A percentile compares a stretch with the other conserved stretches of the same genome.
Evolutionary conservation across 2,888 invertebrate genomes (phyloP).

Genomic region (Caenorhabditis parvicauda): DNA sequence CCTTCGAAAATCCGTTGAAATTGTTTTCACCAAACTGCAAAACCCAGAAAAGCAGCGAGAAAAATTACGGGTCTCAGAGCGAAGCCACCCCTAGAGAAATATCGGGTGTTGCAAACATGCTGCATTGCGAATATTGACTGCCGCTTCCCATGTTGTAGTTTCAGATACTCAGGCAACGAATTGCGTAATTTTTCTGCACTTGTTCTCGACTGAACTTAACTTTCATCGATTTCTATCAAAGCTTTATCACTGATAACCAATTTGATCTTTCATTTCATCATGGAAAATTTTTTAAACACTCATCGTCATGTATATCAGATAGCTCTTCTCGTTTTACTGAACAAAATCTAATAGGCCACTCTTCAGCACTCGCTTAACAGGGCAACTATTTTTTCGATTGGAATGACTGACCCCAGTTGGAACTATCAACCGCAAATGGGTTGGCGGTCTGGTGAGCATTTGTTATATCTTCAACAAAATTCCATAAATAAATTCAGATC

Average conservation of each 20-base stretch:
- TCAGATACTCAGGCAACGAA: no score
- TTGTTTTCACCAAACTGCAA: no score
- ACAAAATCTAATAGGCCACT: neutral
- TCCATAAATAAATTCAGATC: slow-evolving; percentile 65
- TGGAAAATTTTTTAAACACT: slow-evolving; percentile 17
- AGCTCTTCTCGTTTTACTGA: neutral
- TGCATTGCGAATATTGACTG: no score
- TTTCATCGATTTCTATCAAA: slow-evolving; percentile 1
- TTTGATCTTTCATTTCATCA: slow-evolving; percentile 13
- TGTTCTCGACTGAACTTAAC: neutral
- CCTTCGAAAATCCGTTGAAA: no score
- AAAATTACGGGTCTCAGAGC: no score
- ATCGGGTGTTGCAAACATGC: no score
- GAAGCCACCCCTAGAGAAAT: no score
- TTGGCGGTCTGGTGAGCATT: slow-evolving; percentile 16
- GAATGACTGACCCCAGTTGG: slow-evolving; percentile 24
- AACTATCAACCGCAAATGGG: slow-evolving; percentile 7
- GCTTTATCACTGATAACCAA: neutral
- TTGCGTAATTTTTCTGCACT: neutral
- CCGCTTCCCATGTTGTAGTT: no score
- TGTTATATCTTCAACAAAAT: neutral
- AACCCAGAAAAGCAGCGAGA: no score
- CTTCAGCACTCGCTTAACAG: slow-evolving; percentile 7
- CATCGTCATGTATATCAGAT: no score
- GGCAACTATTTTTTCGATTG: slow-evolving; percentile 6